Percentiles rank a stretch among this genome's conserved stretches.
These are phyloP conservation scores for Byasa hedistus DNA, from an alignment of 2,888 invertebrate species.

Conservation along the genomic window DNA sequence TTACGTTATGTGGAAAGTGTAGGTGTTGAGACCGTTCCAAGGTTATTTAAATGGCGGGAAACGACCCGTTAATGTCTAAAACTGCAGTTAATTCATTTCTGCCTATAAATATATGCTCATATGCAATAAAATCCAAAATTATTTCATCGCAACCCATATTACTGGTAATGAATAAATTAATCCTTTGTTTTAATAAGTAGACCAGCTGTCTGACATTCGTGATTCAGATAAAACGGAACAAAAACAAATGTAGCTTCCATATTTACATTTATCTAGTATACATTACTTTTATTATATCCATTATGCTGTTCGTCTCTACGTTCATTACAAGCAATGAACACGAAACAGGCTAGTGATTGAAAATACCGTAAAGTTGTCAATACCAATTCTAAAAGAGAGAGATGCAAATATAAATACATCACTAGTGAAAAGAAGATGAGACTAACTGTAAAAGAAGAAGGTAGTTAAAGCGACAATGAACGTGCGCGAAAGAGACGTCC, in stretches of 20 bases:
- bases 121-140: background rate
- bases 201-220: conserved; percentile 54
- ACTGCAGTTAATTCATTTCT: conserved; percentile 15
- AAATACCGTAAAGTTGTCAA: conserved; percentile 51
- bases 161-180: background rate
- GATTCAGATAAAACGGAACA: conserved; percentile 43
- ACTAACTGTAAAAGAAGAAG: conserved; percentile 7
- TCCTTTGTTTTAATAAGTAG: conserved; percentile 43
- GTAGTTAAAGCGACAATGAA: conserved; percentile 7
- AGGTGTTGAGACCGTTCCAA: conserved; percentile 61
- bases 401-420: conserved; percentile 37
- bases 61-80: conserved; percentile 41
- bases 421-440: conserved; percentile 34
- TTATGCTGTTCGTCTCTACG: background rate
- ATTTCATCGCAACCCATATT: background rate
- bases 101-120: background rate
- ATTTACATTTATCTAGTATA: conserved; percentile 21
- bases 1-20: conserved; percentile 54
- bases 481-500: conserved; percentile 50
- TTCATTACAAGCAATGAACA: conserved; percentile 43
- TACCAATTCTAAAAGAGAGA: conserved; percentile 51
- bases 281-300: conserved; percentile 9
- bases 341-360: conserved; percentile 32
- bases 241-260: conserved; percentile 25
- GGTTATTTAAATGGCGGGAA: conserved; percentile 71